A percentile compares a stretch with the other conserved stretches of the same genome.
Conservation (phyloP, 1,140 invertebrate species). For the Leguminivora glycinivorella region DNA sequence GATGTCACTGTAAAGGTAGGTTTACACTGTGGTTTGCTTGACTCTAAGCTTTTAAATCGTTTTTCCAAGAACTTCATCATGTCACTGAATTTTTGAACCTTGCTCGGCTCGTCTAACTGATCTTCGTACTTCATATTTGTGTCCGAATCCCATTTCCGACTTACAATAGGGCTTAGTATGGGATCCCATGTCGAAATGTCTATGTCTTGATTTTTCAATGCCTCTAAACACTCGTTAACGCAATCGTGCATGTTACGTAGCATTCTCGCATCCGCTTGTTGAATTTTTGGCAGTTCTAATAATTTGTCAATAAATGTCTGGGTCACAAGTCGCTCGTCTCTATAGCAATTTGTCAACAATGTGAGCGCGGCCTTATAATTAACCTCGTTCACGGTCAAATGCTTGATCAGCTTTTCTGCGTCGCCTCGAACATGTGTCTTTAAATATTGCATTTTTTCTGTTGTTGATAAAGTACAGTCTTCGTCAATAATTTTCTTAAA, state of each 20-base stretch:
- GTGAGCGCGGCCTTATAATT: slow-evolving; percentile 23
- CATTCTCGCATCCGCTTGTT: slow-evolving; percentile 14
- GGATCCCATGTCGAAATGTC: slow-evolving; percentile 23
- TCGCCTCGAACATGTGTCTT: too few species aligned
- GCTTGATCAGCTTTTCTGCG: too few species aligned
- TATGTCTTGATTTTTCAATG: slow-evolving; percentile 20
- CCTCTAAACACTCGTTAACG: slow-evolving; percentile 25
- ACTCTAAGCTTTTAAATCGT: slow-evolving; percentile 20
- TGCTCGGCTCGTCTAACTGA: slow-evolving; percentile 17
- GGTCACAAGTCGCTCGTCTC: slow-evolving; percentile 20
- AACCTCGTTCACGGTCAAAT: too few species aligned
- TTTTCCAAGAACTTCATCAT: slow-evolving; percentile 23
- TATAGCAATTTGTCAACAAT: slow-evolving; percentile 21
- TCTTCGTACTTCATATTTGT: slow-evolving; percentile 27
- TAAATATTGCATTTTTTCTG: too few species aligned
- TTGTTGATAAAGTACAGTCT: too few species aligned
- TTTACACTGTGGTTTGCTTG: background rate
- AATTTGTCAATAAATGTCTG: slow-evolving; percentile 26
- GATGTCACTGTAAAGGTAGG: background rate
- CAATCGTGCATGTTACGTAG: slow-evolving; percentile 25
- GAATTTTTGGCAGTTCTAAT: slow-evolving; percentile 27
- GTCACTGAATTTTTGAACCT: background rate
- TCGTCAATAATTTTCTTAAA: slow-evolving; percentile 29
- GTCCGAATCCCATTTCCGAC: slow-evolving; percentile 21
- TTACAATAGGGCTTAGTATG: slow-evolving; percentile 3